Base-by-base conservation (phyloP, 2,113 vertebrate species). In the Nannospalax galili region DNA sequence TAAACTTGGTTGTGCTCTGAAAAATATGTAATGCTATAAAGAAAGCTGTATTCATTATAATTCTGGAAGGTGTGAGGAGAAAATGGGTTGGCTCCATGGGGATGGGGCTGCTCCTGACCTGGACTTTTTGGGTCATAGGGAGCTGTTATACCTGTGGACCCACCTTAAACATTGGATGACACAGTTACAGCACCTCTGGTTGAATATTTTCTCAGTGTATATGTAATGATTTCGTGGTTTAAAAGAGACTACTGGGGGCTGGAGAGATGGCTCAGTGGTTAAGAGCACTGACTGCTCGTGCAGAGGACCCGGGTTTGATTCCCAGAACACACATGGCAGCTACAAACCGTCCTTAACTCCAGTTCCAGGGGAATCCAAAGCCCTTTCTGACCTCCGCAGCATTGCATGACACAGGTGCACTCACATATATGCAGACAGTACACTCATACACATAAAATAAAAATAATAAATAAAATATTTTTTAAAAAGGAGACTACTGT, bases 11-110 rank as follows among this genome's bases (percentile, higher is more conserved):
- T 60, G 52, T 52, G 28, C 1, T 94, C 84, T 93, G 56, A 17
- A 91, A 88, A 95, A 62, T 19, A 56, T 32, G 48, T 20, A 52
- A 56, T 42, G 62, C 90, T 22, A 91, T 73, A 85, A 94, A 91
- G 60, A 62, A 72, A 91, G 85, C 37, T 65, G 35, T 91, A 74
- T 67, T 80, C 26, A 74, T 80, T 78, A 69, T 84, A 52, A 91
- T 85, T 88, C 73, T 69, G 64, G 79, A 81, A 85, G 84, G 65
- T 79, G 77, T 0, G 0, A 78, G 40, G 35, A 22, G 4, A 62
- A 84, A 85, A 78, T 20, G 40, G n/a, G 52, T 62, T 67, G 37
- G 58, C 28, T 20, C 56, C 24, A 75, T 12, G 11, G 67, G 37
- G 62, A 40, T 37, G n/a, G 4, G 48, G 40, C 58, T 48, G 22